phyloP scores from a whole-genome alignment of 2,113 vertebrate genomes.

The Plectropomus leopardus region DNA sequence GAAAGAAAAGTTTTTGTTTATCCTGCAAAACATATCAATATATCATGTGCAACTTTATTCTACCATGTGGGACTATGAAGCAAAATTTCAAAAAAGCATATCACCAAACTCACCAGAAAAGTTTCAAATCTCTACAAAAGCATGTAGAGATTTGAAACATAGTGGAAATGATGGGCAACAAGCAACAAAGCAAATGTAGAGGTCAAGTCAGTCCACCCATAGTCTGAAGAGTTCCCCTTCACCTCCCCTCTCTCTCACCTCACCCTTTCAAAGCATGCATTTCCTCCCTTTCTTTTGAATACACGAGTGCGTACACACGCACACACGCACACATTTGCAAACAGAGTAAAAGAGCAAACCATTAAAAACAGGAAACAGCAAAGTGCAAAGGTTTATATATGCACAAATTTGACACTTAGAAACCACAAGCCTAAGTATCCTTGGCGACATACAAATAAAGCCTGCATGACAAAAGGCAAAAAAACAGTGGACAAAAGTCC shows the following conservation, averaged over 20 bases:
- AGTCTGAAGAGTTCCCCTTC: background rate
- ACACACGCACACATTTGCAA: background rate
- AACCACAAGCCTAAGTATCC: background rate
- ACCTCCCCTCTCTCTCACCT: background rate
- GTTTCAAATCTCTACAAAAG: too few species aligned
- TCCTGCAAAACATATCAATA: too few species aligned
- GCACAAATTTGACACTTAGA: background rate
- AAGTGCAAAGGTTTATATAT: background rate
- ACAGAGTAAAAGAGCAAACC: background rate
- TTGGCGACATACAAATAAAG: background rate
- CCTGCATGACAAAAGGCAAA: too few species aligned
- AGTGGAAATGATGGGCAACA: background rate
- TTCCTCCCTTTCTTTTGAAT: slow-evolving; percentile 2
- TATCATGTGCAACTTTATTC: too few species aligned
- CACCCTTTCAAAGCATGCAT: background rate
- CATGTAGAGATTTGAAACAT: background rate
- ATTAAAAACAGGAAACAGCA: background rate
- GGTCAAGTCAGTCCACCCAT: background rate
- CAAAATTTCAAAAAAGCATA: too few species aligned
- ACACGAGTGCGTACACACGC: background rate
- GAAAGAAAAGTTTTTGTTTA: too few species aligned
- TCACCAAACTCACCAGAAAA: slow-evolving; percentile 19
- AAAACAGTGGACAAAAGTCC: too few species aligned
- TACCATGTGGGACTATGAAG: too few species aligned
- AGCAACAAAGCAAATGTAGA: too few species aligned